Conservation (phyloP, 2,888 invertebrate genomes). For the Pterostichus niger region DNA sequence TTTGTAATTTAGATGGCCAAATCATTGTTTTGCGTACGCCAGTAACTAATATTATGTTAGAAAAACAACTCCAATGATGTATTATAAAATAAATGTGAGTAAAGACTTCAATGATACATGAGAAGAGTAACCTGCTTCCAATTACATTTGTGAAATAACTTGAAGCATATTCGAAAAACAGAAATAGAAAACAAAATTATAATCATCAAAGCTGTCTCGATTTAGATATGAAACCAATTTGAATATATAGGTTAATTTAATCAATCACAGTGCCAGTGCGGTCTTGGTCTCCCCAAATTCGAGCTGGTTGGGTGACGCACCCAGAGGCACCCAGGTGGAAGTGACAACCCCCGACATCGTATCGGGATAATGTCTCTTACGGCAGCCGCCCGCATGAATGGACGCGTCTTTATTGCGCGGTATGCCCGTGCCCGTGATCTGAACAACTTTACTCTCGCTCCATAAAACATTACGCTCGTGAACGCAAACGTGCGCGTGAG, state of each 20-base stretch:
- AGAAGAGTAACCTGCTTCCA: too few relatives aligned
- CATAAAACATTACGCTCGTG: constrained; percentile 45
- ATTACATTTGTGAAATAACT: too few relatives aligned
- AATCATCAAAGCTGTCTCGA: constrained; percentile 12
- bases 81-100: too few relatives aligned
- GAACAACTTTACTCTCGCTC: constrained; percentile 51
- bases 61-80: too few relatives aligned
- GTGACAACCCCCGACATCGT: constrained; percentile 23
- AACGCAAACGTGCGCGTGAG: constrained; percentile 19
- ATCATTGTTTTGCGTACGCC: too few relatives aligned
- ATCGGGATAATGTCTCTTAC: constrained; percentile 44
- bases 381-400: constrained; percentile 29
- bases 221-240: constrained; percentile 1
- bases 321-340: constrained; percentile 43
- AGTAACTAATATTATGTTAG: too few relatives aligned
- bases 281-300: neutral
- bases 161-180: too few relatives aligned
- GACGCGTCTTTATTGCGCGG: constrained; percentile 36
- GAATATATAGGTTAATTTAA: neutral
- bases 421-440: constrained; percentile 9
- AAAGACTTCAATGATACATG: too few relatives aligned
- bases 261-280: neutral
- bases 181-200: neutral
- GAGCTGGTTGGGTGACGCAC: neutral
- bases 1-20: too few relatives aligned